Base-by-base conservation (phyloP, 2,888 invertebrate species). In the Aporophyla lueneburgensis region DNA sequence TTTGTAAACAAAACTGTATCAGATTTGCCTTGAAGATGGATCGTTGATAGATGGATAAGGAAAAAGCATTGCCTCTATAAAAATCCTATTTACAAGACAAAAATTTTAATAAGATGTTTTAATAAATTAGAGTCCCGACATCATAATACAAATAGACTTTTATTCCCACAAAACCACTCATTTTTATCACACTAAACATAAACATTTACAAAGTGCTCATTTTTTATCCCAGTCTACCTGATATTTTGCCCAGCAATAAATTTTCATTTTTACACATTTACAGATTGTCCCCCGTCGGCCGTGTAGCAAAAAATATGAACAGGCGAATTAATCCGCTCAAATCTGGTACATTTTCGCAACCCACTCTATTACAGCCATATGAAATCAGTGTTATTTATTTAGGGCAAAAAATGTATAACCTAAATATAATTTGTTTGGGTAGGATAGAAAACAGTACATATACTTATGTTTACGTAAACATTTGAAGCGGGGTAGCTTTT, bases 321-420 rank as follows among this genome's bases (percentile, higher is more conserved):
- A 51, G 69, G 70, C 21, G 53, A 75, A 80, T 85, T 85, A 85
- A 85, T 85, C 80, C 70, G 43, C 24, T 73, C 54, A 75, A 80
- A 85, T 77, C 80, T 80, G 71, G 43, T 58, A 77, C 54, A 71
- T 68, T 68, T 75, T 73, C 43, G 12, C 71, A 69, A 54, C n/a
- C 58, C 70, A 71, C 76, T 77, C 85, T 83, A 80, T 80, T 80
- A 80, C 24, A 53, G 19, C 12, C 19, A 58, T 68, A 80, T 79
- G 51, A 84, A 81, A 84, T 77, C 78, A 46, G 27, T 49, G 49
- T 66, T 87, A 84, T 86, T 87, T 87, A 79, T 78, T 82, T 82
- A 79, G 87, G 87, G 81, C 74, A 71, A 78, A 85, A 83, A 81
- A 84, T 71, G n/a, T 81, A 76, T 80, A 70, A 72, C 73, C 66